Percentiles rank a stretch among this genome's conserved stretches.
These are phyloP conservation scores for Picus viridis DNA, from an alignment of 2,797 vertebrate species.

Conservation along the genomic window DNA sequence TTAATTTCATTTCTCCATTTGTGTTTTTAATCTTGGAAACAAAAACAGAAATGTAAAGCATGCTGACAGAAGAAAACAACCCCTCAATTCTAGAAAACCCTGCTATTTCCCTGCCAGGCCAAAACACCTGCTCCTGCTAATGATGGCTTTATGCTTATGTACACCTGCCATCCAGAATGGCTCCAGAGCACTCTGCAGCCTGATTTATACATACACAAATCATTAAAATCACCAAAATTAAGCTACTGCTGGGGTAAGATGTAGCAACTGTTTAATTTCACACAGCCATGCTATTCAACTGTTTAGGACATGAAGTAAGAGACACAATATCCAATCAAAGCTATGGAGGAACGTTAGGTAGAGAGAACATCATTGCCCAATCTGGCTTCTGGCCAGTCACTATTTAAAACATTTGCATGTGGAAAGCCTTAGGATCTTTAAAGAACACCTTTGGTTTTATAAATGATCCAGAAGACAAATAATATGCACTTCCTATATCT, in stretches of 20 bases:
- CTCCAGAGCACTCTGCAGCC: slow-evolving; percentile 43
- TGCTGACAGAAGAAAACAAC: slow-evolving; percentile 31
- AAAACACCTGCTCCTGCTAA: slow-evolving; percentile 60
- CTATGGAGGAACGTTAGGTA: neutral
- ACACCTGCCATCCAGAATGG: slow-evolving; percentile 58
- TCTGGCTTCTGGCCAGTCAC: slow-evolving; percentile 12
- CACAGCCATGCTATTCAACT: neutral
- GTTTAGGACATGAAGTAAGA: slow-evolving; percentile 4
- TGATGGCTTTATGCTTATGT: slow-evolving; percentile 41
- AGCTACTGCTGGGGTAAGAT: slow-evolving; percentile 33
- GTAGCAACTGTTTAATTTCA: slow-evolving; percentile 37
- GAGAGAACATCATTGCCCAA: neutral
- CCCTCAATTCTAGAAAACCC: slow-evolving; percentile 32
- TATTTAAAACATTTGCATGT: slow-evolving; percentile 12
- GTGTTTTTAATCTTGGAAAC: slow-evolving; percentile 63
- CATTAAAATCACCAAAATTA: slow-evolving; percentile 60
- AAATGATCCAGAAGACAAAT: slow-evolving; percentile 5
- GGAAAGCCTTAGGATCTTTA: slow-evolving; percentile 16
- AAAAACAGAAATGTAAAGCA: slow-evolving; percentile 50
- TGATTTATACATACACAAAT: slow-evolving; percentile 46
- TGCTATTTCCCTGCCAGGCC: slow-evolving; percentile 49
- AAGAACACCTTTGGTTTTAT: neutral
- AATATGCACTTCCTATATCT: neutral
- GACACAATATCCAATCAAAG: neutral
- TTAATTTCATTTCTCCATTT: slow-evolving; percentile 73